phyloP scores from a whole-genome alignment of 1,140 invertebrate species.

The Littorina saxatilis region DNA sequence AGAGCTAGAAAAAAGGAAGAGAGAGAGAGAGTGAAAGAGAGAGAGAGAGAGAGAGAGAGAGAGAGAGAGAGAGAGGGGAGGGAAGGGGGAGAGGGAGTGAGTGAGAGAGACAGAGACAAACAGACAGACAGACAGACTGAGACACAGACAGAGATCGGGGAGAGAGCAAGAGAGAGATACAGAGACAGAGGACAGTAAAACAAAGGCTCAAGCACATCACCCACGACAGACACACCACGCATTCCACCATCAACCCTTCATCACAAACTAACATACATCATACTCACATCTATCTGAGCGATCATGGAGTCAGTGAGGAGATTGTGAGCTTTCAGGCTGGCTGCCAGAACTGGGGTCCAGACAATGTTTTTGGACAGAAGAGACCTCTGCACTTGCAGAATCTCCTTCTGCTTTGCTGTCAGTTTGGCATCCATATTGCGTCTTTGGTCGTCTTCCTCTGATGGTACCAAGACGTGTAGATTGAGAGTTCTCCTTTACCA shows the following conservation, averaged over 20 bases:
- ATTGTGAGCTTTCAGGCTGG: constrained; percentile 26
- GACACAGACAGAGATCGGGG: not conserved
- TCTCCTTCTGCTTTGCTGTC: constrained; percentile 45
- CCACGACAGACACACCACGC: no score
- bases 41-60: no score
- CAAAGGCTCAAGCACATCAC: no score
- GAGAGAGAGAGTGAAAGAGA: no score
- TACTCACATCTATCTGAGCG: constrained; percentile 45
- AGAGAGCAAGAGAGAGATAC: not conserved
- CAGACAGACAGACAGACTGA: not conserved
- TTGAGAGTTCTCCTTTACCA: no score
- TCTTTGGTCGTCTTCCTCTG: no score
- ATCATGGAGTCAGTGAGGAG: constrained; percentile 46
- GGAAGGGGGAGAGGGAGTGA: not conserved
- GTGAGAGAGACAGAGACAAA: not conserved
- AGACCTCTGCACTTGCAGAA: constrained; percentile 41
- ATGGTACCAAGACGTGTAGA: no score
- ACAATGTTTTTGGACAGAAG: constrained; percentile 52
- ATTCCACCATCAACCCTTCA: not conserved
- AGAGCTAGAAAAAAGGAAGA: no score
- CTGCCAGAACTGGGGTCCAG: constrained; percentile 40
- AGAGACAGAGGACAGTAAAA: not conserved
- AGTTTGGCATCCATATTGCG: constrained; percentile 34
- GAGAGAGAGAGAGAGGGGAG: no score
- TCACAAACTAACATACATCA: not conserved